Evolutionary conservation across 2,113 vertebrate genomes (phyloP).

Genomic region (Murina feae): DNA sequence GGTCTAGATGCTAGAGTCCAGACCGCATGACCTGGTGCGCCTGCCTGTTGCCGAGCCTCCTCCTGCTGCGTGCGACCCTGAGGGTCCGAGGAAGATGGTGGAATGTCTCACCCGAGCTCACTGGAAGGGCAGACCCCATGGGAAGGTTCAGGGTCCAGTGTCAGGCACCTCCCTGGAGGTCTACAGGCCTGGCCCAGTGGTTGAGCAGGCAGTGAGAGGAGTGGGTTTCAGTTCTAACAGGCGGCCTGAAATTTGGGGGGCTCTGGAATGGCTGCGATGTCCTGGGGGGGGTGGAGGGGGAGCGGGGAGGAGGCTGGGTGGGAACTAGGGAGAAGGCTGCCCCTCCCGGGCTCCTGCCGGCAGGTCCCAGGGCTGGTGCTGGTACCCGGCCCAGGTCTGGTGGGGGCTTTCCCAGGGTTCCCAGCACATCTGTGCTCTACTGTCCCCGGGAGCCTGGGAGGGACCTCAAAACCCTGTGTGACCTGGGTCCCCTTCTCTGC

Average conservation of each 20-base stretch:
- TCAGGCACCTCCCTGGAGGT: neutral
- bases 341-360: neutral
- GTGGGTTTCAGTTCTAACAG: neutral
- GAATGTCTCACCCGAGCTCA: neutral
- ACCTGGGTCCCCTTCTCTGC: neutral
- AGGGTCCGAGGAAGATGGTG: neutral
- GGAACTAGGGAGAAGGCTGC: neutral
- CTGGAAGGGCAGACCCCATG: neutral
- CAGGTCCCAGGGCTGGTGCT: neutral
- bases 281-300: neutral
- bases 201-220: neutral
- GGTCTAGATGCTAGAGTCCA: neutral
- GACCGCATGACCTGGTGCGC: too few relatives aligned
- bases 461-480: neutral
- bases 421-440: neutral
- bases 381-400: neutral
- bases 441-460: neutral
- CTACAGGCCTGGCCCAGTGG: neutral
- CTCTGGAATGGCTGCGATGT: rapidly evolving
- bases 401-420: neutral
- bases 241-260: neutral
- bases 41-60: neutral
- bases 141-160: neutral
- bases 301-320: rapidly evolving
- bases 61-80: neutral